phyloP scores from a whole-genome alignment of 2,797 vertebrate genomes.

The Rallus crepitans region DNA sequence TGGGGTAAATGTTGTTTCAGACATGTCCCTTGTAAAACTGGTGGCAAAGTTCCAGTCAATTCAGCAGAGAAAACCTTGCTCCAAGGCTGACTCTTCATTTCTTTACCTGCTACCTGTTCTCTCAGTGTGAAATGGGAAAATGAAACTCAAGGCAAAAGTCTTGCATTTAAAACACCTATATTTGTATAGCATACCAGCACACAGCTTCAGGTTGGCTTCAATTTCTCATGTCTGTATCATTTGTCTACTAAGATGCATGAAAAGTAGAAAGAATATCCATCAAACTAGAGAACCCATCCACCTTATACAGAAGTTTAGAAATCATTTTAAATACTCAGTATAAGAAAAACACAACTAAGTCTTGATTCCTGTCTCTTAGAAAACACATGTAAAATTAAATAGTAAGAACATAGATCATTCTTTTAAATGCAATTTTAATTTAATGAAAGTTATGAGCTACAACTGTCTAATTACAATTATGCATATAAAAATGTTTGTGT shows the following conservation, averaged over 20 bases:
- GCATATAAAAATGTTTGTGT: background rate
- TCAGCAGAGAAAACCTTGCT: background rate
- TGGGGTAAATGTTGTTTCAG: background rate
- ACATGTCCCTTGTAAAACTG: background rate
- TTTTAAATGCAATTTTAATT: background rate
- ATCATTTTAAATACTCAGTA: background rate
- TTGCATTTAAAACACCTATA: background rate
- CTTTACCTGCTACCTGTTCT: background rate
- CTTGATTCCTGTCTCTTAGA: background rate
- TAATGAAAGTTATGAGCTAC: background rate
- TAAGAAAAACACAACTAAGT: background rate
- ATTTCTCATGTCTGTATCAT: background rate
- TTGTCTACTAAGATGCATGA: background rate
- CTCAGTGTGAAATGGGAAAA: background rate
- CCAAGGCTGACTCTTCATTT: background rate
- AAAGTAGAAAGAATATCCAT: background rate
- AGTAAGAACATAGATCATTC: background rate
- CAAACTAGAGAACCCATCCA: background rate
- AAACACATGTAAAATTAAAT: background rate
- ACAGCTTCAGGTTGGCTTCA: background rate
- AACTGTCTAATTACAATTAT: background rate
- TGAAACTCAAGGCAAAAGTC: background rate
- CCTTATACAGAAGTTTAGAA: background rate
- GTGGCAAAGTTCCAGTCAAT: background rate
- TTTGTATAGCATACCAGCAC: background rate